Conservation (phyloP, 2,888 invertebrate species). For the Yponomeuta plumbellus region DNA sequence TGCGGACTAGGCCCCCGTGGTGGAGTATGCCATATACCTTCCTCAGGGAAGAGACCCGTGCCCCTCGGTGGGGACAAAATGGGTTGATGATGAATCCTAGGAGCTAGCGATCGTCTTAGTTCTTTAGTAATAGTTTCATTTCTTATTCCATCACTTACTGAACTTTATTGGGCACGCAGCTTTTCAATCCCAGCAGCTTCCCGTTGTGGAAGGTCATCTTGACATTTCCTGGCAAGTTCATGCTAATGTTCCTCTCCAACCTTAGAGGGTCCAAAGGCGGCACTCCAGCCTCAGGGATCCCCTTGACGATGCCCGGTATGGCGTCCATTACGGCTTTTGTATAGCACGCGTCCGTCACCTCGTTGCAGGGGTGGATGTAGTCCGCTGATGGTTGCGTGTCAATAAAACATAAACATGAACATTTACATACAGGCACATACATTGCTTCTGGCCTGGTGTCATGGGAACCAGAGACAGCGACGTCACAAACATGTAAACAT, state of each 20-base stretch:
- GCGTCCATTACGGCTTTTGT: conserved; percentile 64
- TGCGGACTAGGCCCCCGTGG: too few relatives aligned
- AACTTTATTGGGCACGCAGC: conserved; percentile 62
- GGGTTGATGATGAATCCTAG: too few relatives aligned
- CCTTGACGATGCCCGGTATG: conserved; percentile 61
- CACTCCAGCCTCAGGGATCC: conserved; percentile 62
- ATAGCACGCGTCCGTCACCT: conserved; percentile 63
- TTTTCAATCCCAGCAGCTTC: conserved; percentile 53
- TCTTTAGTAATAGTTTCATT: not conserved
- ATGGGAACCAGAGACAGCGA: too few relatives aligned
- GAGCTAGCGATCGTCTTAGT: not conserved
- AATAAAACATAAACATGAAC: too few relatives aligned
- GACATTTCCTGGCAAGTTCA: conserved; percentile 60
- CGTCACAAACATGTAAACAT: too few relatives aligned
- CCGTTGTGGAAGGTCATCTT: conserved; percentile 70
- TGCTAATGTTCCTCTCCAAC: conserved; percentile 61
- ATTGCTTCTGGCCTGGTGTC: too few relatives aligned
- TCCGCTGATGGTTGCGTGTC: conserved; percentile 44
- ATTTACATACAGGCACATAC: too few relatives aligned
- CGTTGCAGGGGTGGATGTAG: conserved; percentile 64
- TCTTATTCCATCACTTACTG: conserved; percentile 50
- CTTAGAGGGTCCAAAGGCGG: conserved; percentile 56
- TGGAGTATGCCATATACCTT: too few relatives aligned
- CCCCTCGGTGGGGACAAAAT: too few relatives aligned
- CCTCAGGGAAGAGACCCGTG: too few relatives aligned